These are phyloP conservation scores for Carterocephalus palaemon DNA, from an alignment of 2,888 invertebrate genomes.

Conservation along the genomic window DNA sequence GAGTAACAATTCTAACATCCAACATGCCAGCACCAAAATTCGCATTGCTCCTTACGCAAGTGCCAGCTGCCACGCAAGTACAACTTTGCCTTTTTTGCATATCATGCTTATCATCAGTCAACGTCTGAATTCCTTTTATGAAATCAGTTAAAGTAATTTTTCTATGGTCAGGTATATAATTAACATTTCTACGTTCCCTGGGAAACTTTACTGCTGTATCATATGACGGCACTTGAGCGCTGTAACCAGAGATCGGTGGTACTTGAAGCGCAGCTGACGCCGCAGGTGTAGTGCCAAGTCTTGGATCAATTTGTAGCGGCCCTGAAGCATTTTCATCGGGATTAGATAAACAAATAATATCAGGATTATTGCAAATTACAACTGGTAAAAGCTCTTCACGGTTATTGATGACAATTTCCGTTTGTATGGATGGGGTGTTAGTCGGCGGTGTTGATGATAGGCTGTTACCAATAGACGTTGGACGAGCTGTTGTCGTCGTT, in stretches of 20 bases:
- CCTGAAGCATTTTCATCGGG: conserved; percentile 65
- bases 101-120: conserved; percentile 35
- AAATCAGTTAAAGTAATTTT: conserved; percentile 2
- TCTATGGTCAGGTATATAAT: conserved; percentile 5
- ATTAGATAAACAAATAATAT: conserved; percentile 68
- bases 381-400: conserved; percentile 57
- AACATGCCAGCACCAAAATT: conserved; percentile 78
- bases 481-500: conserved; percentile 29
- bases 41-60: conserved; percentile 46
- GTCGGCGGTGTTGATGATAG: conserved; percentile 24
- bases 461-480: conserved; percentile 33
- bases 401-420: conserved; percentile 37
- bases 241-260: conserved; percentile 55
- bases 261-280: conserved; percentile 50
- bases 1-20: conserved; percentile 81
- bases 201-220: conserved; percentile 65
- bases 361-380: conserved; percentile 64
- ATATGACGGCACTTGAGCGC: conserved; percentile 50
- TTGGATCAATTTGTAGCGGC: conserved; percentile 67
- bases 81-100: conserved; percentile 66
- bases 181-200: conserved; percentile 51
- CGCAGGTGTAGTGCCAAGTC: conserved; percentile 64
- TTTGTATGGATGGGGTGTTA: conserved; percentile 28
- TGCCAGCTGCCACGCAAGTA: conserved; percentile 59
- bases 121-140: conserved; percentile 27